Conservation (phyloP, 2,797 vertebrate genomes). For the Gallinago solitaria region DNA sequence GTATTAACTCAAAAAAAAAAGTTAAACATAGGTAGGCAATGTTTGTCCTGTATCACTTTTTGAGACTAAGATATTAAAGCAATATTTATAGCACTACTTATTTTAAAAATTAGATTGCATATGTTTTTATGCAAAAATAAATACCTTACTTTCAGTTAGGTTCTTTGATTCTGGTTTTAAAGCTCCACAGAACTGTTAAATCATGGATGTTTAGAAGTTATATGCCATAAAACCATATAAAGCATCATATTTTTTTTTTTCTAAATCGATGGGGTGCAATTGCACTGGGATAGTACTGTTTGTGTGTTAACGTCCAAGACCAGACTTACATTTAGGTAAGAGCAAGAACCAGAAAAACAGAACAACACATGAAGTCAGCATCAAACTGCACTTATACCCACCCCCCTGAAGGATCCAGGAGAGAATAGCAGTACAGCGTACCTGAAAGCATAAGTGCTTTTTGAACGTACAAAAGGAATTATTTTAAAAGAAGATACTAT, state of each 20-base stretch:
- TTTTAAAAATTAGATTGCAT: neutral
- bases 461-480: neutral
- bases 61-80: neutral
- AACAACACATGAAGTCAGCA: neutral
- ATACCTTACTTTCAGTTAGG: neutral
- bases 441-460: slow-evolving; percentile 6
- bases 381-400: neutral
- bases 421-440: neutral
- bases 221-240: neutral
- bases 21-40: neutral
- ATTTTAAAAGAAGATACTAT: neutral
- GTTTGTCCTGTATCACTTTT: neutral
- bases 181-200: neutral
- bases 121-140: neutral
- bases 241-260: neutral
- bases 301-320: neutral
- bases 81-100: neutral
- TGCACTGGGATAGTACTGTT: neutral
- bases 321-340: neutral
- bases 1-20: neutral
- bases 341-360: neutral
- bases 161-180: neutral
- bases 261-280: neutral
- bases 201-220: neutral
- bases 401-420: neutral